Base-by-base conservation (phyloP, 2,888 invertebrate genomes). In the Apantesis nais region DNA sequence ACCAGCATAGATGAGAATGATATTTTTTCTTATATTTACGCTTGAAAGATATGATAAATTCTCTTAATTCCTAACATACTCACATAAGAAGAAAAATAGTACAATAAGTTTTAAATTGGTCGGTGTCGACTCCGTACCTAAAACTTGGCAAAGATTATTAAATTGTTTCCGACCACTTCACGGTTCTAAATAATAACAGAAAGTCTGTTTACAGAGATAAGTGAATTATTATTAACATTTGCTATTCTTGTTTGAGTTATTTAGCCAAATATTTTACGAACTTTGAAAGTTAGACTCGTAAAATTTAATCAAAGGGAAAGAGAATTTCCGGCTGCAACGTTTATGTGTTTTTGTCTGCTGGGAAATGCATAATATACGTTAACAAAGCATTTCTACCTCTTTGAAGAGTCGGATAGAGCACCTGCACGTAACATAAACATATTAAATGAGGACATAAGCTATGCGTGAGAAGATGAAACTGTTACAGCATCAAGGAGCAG, bases 91-190 rank as follows among this genome's bases (percentile, higher is more conserved):
- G n/a, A n/a, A n/a, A 31, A 16, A 19, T 19, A 16, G 1, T 22
- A 48, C 5, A 22, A 9, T 22, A 48, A 52, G 48, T 2, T n/a
- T n/a, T n/a, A n/a, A 5, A 34, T 58, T 11, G 37, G 5, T 39
- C 9, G 39, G 29, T 19, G 64, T 69, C 44, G 60, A 19, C 14
- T 19, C 48, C 65, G 39, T 4, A 8, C 65, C 41, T 61, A 60
- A 55, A 77, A 69, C 67, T 78, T 74, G 69, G 76, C 69, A 78
- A 79, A 79, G 74, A 67, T 71, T 75, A 77, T 74, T 74, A 74
- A 74, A 73, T 75, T 70, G 76, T 79, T 79, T 76, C 67, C 62
- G 72, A 73, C 74, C 72, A 79, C 72, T 77, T 73, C 71, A 41
- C 52, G 62, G 62, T 58, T 66, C 63, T 55, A 68, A 64, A 72